These are phyloP conservation scores for Halotydeus destructor DNA, from an alignment of 1,140 invertebrate genomes.

Conservation along the genomic window DNA sequence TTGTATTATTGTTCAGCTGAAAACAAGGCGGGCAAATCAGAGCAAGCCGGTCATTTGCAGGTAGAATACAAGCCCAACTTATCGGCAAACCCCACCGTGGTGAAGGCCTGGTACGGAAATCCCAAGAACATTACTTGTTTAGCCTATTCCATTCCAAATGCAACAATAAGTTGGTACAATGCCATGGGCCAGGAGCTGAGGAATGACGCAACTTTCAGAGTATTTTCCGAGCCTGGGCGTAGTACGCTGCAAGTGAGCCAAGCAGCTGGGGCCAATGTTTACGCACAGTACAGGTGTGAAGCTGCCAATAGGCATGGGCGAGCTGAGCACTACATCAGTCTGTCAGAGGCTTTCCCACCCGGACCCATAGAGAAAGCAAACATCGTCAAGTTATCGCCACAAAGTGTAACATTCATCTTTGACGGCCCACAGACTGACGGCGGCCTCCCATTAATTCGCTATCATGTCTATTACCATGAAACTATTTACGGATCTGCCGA, in stretches of 20 bases:
- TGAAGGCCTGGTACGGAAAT: constrained; percentile 50
- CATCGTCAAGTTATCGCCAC: constrained; percentile 42
- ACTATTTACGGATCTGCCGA: constrained; percentile 39
- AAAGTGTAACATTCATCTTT: constrained; percentile 51
- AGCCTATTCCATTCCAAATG: constrained; percentile 74
- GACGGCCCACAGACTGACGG: constrained; percentile 46
- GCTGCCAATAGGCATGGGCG: constrained; percentile 53
- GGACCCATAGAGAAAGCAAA: constrained; percentile 8
- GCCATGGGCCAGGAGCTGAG: constrained; percentile 21
- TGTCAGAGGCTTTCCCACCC: constrained; percentile 39
- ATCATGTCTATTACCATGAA: constrained; percentile 50
- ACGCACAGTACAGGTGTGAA: constrained; percentile 55
- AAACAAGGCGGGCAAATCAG: constrained; percentile 32
- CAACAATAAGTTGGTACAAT: constrained; percentile 60
- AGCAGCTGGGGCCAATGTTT: constrained; percentile 29
- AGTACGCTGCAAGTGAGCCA: no score
- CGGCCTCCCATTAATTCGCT: constrained; percentile 46
- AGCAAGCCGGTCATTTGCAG: constrained; percentile 34
- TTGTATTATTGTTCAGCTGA: constrained; percentile 64
- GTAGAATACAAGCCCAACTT: constrained; percentile 12
- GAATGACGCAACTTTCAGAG: constrained; percentile 27
- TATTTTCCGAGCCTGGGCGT: constrained; percentile 24
- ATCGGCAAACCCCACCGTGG: constrained; percentile 18
- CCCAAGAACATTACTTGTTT: constrained; percentile 65
- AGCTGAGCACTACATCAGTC: constrained; percentile 37